Evolutionary conservation across 2,888 invertebrate species (phyloP), one percentile per base, ranked within the genome.

Genomic region (Agrypnus murinus): DNA sequence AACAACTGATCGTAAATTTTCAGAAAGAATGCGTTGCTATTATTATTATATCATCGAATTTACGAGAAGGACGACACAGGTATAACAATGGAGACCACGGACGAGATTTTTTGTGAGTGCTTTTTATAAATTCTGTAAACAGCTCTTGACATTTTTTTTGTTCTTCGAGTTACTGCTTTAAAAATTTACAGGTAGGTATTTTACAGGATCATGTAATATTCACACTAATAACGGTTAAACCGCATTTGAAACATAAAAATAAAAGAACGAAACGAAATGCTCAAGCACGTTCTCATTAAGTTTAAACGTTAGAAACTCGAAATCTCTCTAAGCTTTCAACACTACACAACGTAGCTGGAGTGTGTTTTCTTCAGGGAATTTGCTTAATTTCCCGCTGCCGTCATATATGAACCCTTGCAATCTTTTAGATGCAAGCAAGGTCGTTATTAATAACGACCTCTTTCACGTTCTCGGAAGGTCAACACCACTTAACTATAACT

Each of bases 1-100:
- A 65, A 55, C 43, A 55, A 65, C 46, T 43, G 53, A 40, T 53
- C 53, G 53, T 64, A 64, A 64, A 64, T 53, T 50, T 48, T n/a
- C 8, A 17, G 36, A 36, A 55, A 36, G 55, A 55, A 55, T 55
- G 55, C 14, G 55, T 55, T 55, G 36, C 36, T 55, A 55, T 55
- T 55, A 55, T 55, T 55, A 55, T 55, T 55, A 55, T 7, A 15
- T n/a, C 55, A 15, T 15, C 34, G 15, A 55, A 36, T 38, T 55
- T 55, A 55, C 8, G 36, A 15, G 9, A 36, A n/a, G 5, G 15
- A 9, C 10, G 36, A 55, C 14, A 55, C 55, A 36, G 17, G 55
- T 17, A 17, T 48, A 48, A 19, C 8, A 9, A 7, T 48, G n/a
- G 9, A 14, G 48, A 46, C 7, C 25, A 5, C 5, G 25, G 5